Evolutionary conservation across 2,888 invertebrate species (phyloP).

Genomic region (Neocrepidodera transversa): DNA sequence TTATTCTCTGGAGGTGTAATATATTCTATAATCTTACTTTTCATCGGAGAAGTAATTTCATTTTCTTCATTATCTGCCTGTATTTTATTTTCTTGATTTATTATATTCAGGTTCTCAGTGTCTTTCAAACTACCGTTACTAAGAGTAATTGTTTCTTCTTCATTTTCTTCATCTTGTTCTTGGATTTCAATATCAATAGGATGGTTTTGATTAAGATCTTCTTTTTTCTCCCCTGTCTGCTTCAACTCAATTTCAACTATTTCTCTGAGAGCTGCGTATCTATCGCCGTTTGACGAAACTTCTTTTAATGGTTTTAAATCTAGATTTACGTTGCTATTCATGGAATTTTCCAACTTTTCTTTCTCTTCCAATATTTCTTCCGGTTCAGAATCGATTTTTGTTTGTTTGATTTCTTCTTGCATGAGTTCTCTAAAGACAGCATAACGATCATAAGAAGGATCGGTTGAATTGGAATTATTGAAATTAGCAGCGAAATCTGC

Average conservation of each 20-base stretch:
- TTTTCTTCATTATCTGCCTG: constrained; percentile 37
- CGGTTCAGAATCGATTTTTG: constrained; percentile 56
- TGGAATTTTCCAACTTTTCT: constrained; percentile 35
- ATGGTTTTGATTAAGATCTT: constrained; percentile 57
- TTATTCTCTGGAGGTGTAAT: constrained; percentile 23
- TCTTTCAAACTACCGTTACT: constrained; percentile 37
- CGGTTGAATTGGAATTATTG: constrained; percentile 63
- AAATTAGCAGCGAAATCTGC: constrained; percentile 74
- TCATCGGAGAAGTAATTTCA: constrained; percentile 36
- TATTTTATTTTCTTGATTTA: constrained; percentile 36
- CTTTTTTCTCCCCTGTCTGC: constrained; percentile 58
- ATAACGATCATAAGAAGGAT: constrained; percentile 74
- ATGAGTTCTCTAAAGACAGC: constrained; percentile 86
- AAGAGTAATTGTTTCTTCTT: constrained; percentile 30
- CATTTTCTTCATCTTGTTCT: constrained; percentile 45
- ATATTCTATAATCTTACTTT: constrained; percentile 40
- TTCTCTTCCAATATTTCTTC: constrained; percentile 51
- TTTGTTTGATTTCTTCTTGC: constrained; percentile 76
- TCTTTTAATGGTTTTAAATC: constrained; percentile 38
- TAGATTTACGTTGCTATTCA: constrained; percentile 40
- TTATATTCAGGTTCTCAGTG: constrained; percentile 41
- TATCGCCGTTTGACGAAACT: constrained; percentile 53
- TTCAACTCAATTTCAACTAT: constrained; percentile 68
- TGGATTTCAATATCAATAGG: constrained; percentile 60
- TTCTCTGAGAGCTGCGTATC: constrained; percentile 81